A percentile compares a stretch with the other conserved stretches of the same genome.
These are phyloP conservation scores for Metridium senile DNA, from an alignment of 92 coral and sea anemone genomes.

Conservation along the genomic window DNA sequence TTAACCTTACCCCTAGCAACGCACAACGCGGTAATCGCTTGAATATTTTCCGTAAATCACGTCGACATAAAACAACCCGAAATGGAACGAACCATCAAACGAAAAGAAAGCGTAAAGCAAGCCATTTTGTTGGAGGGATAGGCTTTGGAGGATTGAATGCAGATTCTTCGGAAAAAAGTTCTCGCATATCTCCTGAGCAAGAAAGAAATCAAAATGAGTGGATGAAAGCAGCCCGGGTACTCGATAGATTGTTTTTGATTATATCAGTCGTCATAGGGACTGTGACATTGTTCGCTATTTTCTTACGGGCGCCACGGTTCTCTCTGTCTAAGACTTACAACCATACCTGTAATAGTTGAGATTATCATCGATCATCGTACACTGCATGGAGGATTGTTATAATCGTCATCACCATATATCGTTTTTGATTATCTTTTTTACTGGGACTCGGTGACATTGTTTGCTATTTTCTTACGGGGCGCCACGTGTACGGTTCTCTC, in stretches of 20 bases:
- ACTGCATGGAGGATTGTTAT: too few species aligned
- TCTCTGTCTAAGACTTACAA: not conserved
- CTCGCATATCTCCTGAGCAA: conserved; percentile 54
- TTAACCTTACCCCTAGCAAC: conserved; percentile 3
- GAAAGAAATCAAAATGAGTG: conserved; percentile 77
- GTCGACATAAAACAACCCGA: conserved; percentile 6
- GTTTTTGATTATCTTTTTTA: too few species aligned
- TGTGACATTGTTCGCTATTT: conserved; percentile 76
- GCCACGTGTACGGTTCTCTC: conserved; percentile 16
- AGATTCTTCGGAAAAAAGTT: not conserved
- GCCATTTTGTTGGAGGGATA: conserved; percentile 20
- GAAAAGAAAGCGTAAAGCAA: conserved; percentile 7
- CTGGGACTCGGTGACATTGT: conserved; percentile 81
- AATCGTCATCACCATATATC: too few species aligned
- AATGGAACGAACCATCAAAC: conserved; percentile 8
- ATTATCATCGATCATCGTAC: too few species aligned
- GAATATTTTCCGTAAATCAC: not conserved
- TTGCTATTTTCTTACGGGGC: too few species aligned
- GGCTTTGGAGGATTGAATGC: conserved; percentile 34
- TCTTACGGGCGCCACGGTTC: conserved; percentile 71
- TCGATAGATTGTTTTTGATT: conserved; percentile 75
- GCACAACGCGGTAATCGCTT: not conserved
- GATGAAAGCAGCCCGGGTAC: conserved; percentile 77
- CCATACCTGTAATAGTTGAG: not conserved
- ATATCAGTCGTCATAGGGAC: conserved; percentile 75